Percentiles rank a stretch among this genome's conserved stretches.
phyloP scores from a whole-genome alignment of 2,888 invertebrate genomes.

The Lumbricus terrestris region DNA sequence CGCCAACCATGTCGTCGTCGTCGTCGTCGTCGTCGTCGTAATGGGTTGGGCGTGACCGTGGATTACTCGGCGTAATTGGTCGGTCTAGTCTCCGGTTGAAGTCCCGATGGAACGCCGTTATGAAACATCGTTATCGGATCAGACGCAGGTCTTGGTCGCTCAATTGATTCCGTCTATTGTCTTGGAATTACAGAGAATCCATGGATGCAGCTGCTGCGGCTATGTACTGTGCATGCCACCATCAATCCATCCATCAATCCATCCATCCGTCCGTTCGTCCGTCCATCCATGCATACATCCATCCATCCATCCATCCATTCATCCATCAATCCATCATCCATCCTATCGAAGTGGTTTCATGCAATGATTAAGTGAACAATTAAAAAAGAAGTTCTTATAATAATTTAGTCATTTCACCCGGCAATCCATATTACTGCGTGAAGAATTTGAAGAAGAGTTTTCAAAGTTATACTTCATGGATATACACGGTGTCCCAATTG shows the following conservation, averaged over 20 bases:
- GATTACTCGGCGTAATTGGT: constrained; percentile 6
- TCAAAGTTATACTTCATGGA: too few species aligned
- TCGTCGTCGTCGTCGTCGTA: not conserved
- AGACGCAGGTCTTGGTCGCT: not conserved
- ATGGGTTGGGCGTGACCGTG: not conserved
- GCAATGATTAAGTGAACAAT: not conserved
- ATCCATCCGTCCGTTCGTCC: not conserved
- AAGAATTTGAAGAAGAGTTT: not conserved
- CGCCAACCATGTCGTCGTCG: too few species aligned
- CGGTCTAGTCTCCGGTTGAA: not conserved
- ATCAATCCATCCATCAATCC: not conserved
- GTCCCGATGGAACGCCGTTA: not conserved
- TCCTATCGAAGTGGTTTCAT: not conserved
- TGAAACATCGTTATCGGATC: not conserved
- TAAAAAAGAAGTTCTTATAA: not conserved
- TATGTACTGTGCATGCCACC: too few species aligned
- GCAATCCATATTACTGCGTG: constrained; percentile 3
- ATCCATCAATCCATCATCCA: not conserved
- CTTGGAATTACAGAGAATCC: not conserved
- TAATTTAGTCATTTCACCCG: not conserved
- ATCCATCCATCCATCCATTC: not conserved
- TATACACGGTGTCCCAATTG: too few species aligned
- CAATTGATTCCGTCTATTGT: not conserved
- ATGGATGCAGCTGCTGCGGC: not conserved
- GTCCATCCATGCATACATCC: too few species aligned